Conservation (phyloP, 2,888 invertebrate species). For the Pecten maximus region DNA sequence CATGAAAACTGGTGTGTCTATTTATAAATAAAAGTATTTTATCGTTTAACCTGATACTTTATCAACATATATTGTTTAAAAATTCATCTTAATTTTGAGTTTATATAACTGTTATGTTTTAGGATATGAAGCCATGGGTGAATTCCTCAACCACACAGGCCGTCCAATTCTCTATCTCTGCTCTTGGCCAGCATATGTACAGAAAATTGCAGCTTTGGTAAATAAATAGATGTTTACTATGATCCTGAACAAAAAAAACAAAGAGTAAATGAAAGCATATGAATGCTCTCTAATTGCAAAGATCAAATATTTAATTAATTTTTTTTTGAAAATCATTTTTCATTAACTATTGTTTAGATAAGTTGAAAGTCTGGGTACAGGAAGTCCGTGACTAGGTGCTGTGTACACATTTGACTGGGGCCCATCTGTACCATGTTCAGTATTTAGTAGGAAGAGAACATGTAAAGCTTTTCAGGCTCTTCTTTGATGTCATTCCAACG, state of each 20-base stretch:
- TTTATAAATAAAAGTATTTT: not conserved
- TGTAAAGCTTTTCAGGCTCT: no score
- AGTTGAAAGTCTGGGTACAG: no score
- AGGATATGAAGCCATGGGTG: constrained; percentile 97
- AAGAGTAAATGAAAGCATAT: not conserved
- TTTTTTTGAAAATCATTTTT: no score
- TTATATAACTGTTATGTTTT: constrained; percentile 38
- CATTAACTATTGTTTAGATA: no score
- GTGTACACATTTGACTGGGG: no score
- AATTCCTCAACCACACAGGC: constrained; percentile 94
- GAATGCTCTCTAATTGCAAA: not conserved
- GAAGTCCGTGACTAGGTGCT: no score
- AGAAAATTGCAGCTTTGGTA: not conserved
- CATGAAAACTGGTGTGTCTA: constrained; percentile 78
- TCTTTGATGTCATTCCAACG: no score
- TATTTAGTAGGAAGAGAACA: no score
- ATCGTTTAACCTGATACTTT: not conserved
- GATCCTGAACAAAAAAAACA: not conserved
- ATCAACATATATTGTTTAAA: no score
- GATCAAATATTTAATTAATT: no score
- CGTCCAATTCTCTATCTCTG: constrained; percentile 97
- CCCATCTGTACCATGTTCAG: no score
- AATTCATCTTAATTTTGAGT: not conserved
- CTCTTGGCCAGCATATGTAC: constrained; percentile 96
- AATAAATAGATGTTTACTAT: not conserved